Evolutionary conservation across 2,797 vertebrate species (phyloP).

Genomic region (Alectoris magna): DNA sequence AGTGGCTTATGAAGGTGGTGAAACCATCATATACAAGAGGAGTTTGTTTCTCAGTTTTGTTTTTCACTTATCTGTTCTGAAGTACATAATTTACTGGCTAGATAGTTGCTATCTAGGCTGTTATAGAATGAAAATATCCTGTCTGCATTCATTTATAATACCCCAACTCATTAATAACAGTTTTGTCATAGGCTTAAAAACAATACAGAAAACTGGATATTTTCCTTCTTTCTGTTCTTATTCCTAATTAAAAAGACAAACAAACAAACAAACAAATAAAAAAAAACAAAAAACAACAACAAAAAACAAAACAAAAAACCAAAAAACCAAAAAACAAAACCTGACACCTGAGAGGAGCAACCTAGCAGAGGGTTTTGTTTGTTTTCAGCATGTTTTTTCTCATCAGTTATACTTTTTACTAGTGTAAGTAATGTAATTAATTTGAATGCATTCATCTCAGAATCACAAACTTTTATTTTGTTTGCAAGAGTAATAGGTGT

Average conservation of each 20-base stretch:
- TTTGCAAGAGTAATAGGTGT: background rate
- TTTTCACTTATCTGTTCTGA: background rate
- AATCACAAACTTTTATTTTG: background rate
- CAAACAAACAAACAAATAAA: background rate
- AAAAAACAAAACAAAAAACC: background rate
- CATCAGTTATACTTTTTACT: background rate
- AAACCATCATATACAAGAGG: background rate
- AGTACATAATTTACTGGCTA: background rate
- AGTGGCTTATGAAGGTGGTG: background rate
- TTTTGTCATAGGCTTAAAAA: background rate
- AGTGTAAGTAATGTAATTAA: background rate
- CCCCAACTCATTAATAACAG: background rate
- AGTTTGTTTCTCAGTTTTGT: background rate
- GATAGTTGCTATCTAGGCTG: background rate
- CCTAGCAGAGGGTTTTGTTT: background rate
- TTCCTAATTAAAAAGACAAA: background rate
- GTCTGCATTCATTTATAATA: background rate
- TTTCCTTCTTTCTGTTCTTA: background rate
- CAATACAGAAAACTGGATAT: background rate
- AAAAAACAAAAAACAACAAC: too few relatives aligned
- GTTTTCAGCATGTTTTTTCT: constrained; percentile 1
- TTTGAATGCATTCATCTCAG: background rate
- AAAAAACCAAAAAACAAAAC: background rate
- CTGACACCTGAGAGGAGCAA: background rate
- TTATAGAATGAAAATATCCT: background rate